Base-by-base conservation (phyloP, 2,797 vertebrate genomes). In the Coendou prehensilis region DNA sequence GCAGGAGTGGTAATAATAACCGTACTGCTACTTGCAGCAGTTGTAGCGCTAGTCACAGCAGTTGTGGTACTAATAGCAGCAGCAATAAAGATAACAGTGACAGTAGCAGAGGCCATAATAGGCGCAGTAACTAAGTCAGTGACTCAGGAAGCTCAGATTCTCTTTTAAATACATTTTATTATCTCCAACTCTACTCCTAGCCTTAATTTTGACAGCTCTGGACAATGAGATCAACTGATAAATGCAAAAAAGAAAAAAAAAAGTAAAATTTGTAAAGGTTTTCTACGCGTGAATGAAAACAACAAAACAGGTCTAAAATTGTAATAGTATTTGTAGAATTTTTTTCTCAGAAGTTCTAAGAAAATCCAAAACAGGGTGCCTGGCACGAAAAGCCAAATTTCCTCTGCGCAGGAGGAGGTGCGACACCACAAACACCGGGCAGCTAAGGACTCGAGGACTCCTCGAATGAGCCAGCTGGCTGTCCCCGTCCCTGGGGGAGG, bases 341-440 rank as follows among this genome's bases (percentile, higher is more conserved):
- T 50, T 78, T 8, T 52, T 50, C 37, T 73, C 33, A 45, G 14
- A 91, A 45, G n/a, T 63, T 71, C n/a, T 47, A 63, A 89, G 50
- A 64, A 80, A 41, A 22, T 30, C 4, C 26, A n/a, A 37, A 85
- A 14, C 8, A 5, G 33, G 28, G 2, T 0, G 0, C 30, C 4
- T 57, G 10, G 6, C 3, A 14, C 0, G 2, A 71, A 59, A 45
- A 63, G 23, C 22, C 33, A 37, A 22, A 33, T 67, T 41, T 86
- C 71, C 45, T 33, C 1, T 2, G 7, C 33, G 37, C 47, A 15
- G 57, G 11, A 64, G 54, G 54, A 33, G 2, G 2, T 7, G 30
- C 4, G 20, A 26, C 37, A 30, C 18, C 76, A 94, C 57, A 93
- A 95, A 97, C 95, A 97, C 97, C 5, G 94, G 93, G 88, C 88